Evolutionary conservation across 2,797 vertebrate species (phyloP).

Genomic region (Tapirus indicus): DNA sequence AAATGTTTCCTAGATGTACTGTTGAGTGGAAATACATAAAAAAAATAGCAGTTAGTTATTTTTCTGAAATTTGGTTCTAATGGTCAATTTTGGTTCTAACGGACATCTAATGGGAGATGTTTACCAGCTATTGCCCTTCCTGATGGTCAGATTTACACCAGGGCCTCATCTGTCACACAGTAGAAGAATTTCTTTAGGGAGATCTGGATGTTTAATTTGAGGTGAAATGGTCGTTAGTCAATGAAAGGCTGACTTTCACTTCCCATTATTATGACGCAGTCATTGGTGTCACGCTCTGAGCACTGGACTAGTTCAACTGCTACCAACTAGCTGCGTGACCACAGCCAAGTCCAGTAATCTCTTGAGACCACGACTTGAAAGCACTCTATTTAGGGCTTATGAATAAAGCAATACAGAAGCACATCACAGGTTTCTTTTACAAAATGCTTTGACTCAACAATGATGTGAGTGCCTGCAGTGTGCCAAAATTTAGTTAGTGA

Average conservation of each 20-base stretch:
- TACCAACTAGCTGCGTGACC: neutral
- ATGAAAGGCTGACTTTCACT: neutral
- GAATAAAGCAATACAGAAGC: constrained; percentile 6
- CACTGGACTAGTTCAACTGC: neutral
- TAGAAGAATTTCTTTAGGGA: neutral
- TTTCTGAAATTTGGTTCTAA: constrained; percentile 11
- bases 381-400: neutral
- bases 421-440: neutral
- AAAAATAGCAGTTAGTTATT: neutral
- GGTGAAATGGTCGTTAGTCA: neutral
- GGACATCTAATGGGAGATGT: neutral
- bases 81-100: neutral
- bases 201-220: neutral
- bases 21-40: neutral
- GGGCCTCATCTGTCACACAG: neutral
- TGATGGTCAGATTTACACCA: neutral
- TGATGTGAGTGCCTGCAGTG: no score
- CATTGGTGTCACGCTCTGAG: neutral
- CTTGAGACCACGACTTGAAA: neutral
- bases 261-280: neutral
- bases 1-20: neutral
- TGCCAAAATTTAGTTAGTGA: neutral
- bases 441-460: neutral
- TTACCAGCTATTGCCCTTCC: neutral
- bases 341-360: neutral